These are phyloP conservation scores for Chloebia gouldiae DNA, from an alignment of 2,113 vertebrate genomes.

Conservation along the genomic window DNA sequence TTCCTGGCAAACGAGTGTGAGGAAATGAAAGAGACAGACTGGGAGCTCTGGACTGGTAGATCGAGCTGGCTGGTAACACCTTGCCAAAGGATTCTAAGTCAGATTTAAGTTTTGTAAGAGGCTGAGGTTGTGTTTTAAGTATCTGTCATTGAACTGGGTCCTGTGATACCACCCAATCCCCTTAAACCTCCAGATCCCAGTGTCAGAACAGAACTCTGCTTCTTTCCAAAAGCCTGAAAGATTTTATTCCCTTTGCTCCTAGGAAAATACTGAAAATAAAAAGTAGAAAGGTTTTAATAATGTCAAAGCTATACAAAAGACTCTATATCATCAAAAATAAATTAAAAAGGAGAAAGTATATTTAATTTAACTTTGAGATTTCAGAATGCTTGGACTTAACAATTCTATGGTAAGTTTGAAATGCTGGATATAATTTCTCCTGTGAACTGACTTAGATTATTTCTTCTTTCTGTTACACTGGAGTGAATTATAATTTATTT, in stretches of 20 bases:
- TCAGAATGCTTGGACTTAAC: neutral
- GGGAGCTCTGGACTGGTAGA: neutral
- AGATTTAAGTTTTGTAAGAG: neutral
- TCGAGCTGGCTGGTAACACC: neutral
- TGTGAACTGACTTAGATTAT: neutral
- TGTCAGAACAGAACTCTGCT: neutral
- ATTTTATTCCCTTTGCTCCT: neutral
- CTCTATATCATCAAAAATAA: neutral
- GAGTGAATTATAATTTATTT: neutral
- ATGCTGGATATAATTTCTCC: neutral
- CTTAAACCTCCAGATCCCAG: neutral
- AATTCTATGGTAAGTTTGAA: neutral
- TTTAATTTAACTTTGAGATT: neutral
- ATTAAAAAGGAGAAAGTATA: neutral
- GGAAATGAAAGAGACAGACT: neutral
- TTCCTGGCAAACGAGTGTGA: rapidly evolving
- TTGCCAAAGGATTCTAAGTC: neutral
- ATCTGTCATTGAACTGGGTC: neutral
- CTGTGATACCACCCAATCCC: rapidly evolving
- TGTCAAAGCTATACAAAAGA: neutral
- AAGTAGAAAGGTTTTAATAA: neutral
- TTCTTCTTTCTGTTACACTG: neutral
- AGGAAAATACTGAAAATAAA: neutral
- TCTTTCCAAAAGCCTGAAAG: neutral
- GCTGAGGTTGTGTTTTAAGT: neutral